Conservation (phyloP, 1,140 invertebrate genomes). For the Drosophila oshimai region DNA sequence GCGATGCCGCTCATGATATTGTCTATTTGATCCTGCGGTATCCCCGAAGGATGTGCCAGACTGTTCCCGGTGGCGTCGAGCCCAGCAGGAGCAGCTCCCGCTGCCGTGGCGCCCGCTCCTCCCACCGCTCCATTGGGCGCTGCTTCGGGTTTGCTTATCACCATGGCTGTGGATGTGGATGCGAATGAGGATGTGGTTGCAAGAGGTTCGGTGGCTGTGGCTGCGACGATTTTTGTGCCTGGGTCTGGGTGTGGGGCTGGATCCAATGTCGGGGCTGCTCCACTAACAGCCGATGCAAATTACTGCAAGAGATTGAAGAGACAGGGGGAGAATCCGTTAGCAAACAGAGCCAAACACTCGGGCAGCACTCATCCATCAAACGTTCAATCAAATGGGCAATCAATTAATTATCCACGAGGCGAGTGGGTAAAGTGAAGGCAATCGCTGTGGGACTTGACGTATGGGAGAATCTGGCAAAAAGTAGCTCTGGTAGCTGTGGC, state of each 20-base stretch:
- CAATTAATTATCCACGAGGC: slow-evolving; percentile 65
- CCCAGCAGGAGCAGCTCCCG: slow-evolving; percentile 17
- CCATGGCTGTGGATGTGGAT: slow-evolving; percentile 84
- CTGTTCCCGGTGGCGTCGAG: slow-evolving; percentile 51
- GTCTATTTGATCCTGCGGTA: slow-evolving; percentile 85
- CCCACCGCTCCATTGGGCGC: slow-evolving; percentile 44
- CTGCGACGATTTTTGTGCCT: neutral
- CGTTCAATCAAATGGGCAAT: slow-evolving; percentile 69
- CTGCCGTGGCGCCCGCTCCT: slow-evolving; percentile 6
- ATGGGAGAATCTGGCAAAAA: neutral
- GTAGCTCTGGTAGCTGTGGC: slow-evolving; percentile 5
- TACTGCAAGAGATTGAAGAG: slow-evolving; percentile 48
- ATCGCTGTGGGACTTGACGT: neutral
- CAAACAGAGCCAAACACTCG: slow-evolving; percentile 3
- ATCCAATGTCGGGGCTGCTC: slow-evolving; percentile 31
- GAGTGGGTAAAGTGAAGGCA: neutral
- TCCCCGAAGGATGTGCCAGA: slow-evolving; percentile 75
- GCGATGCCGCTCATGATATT: slow-evolving; percentile 92
- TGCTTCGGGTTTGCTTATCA: slow-evolving; percentile 85
- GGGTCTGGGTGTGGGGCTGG: slow-evolving; percentile 12
- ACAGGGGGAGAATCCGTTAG: slow-evolving; percentile 23
- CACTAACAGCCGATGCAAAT: slow-evolving; percentile 56
- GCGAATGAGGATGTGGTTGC: slow-evolving; percentile 69
- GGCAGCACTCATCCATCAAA: slow-evolving; percentile 55
- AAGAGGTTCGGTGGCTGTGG: neutral